Percentiles rank a stretch among this genome's conserved stretches.
phyloP scores from a whole-genome alignment of 1,140 invertebrate genomes.

The Telenomus remus region DNA sequence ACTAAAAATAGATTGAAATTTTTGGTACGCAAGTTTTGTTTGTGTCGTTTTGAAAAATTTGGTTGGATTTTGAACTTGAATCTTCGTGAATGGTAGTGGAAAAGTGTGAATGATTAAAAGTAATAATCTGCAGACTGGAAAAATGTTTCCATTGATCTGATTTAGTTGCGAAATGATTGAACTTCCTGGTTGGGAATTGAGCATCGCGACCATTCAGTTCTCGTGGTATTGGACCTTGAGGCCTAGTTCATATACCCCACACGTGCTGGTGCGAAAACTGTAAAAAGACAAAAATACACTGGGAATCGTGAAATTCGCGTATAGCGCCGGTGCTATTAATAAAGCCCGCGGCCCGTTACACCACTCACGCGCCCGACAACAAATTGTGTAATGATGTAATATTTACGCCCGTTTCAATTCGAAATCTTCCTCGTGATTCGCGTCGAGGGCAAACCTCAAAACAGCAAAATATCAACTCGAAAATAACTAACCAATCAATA shows the following conservation, averaged over 20 bases:
- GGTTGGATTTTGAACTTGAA: too few species aligned
- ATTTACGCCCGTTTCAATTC: constrained; percentile 33
- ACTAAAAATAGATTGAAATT: too few species aligned
- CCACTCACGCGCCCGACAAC: constrained; percentile 39
- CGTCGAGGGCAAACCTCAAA: not conserved
- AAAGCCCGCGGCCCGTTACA: constrained; percentile 42
- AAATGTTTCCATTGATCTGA: too few species aligned
- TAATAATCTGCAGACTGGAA: too few species aligned
- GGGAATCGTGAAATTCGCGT: constrained; percentile 47
- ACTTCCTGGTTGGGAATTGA: too few species aligned
- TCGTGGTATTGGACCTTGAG: constrained; percentile 25
- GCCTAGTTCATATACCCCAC: constrained; percentile 32
- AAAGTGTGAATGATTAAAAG: too few species aligned
- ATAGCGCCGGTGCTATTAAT: constrained; percentile 40
- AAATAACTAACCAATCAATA: too few species aligned
- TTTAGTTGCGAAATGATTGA: too few species aligned
- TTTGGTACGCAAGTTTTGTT: too few species aligned
- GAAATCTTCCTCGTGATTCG: constrained; percentile 16
- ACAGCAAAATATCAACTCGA: too few species aligned
- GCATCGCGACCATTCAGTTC: constrained; percentile 3
- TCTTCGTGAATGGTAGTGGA: too few species aligned
- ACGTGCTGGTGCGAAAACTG: constrained; percentile 47
- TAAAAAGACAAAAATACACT: constrained; percentile 58
- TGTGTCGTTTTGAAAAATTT: too few species aligned
- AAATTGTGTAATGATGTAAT: constrained; percentile 58